Evolutionary conservation across 2,888 invertebrate genomes (phyloP).

Genomic region (Metopia argyrocephala): DNA sequence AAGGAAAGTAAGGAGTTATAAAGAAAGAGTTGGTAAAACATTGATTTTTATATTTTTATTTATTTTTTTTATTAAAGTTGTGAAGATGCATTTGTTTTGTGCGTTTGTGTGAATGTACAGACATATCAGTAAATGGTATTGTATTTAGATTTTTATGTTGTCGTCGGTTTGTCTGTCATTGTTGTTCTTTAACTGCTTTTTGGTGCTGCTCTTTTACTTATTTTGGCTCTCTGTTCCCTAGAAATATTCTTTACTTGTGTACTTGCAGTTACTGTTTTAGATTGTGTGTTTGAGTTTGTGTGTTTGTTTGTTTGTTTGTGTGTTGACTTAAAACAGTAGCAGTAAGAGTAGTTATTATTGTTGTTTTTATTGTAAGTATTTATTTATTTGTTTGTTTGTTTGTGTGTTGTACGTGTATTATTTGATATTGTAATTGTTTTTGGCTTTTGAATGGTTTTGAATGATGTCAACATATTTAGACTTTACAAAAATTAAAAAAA

Average conservation of each 20-base stretch:
- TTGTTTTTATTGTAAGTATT: neutral
- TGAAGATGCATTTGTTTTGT: constrained; percentile 29
- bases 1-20: neutral
- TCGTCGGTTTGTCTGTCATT: constrained; percentile 68
- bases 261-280: constrained; percentile 22
- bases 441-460: constrained; percentile 67
- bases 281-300: constrained; percentile 30
- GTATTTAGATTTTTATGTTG: constrained; percentile 63
- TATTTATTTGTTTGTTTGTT: neutral
- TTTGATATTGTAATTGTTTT: constrained; percentile 67
- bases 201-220: neutral
- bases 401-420: neutral
- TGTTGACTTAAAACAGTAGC: constrained; percentile 20
- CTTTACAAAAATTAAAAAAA: constrained; percentile 47
- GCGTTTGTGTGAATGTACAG: neutral
- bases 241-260: constrained; percentile 34
- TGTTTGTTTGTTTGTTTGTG: constrained; percentile 43
- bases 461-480: constrained; percentile 65
- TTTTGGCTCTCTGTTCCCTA: constrained; percentile 9
- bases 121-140: constrained; percentile 47
- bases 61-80: neutral
- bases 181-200: constrained; percentile 28
- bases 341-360: neutral
- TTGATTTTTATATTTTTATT: constrained; percentile 3
- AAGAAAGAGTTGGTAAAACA: neutral